Base-by-base conservation (phyloP, 1,140 invertebrate genomes). In the Drosophila guanche region DNA sequence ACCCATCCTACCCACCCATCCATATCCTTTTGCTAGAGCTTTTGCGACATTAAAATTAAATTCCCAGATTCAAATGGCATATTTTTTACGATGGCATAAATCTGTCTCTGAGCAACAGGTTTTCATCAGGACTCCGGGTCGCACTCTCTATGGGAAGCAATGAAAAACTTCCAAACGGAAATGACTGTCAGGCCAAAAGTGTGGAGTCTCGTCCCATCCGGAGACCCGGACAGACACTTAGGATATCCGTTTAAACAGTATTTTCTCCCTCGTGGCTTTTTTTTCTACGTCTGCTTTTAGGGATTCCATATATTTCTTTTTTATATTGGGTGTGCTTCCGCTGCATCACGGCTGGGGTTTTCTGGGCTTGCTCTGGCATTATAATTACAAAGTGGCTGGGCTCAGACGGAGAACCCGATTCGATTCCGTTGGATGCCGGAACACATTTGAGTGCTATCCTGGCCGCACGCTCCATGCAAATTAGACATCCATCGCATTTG, bases 31-130 rank as follows among this genome's bases (percentile, higher is more conserved):
- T 69, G 37, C 6, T 45, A 27, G 33, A 48, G 41, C 29, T 10
- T 56, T 23, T 42, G 46, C 42, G 59, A 58, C 56, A 76, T 77
- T 69, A 55, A 78, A 83, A 70, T 83, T 78, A 67, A 83, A 70
- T 83, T 70, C 54, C 54, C 58, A 79, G 42, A 78, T 84, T 67
- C 79, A 84, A 71, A 70, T 78, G 62, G 60, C 60, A 74, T 60
- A 66, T 83, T 83, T 83, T 83, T 84, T 76, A 83, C 65, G 75
- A 63, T 71, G 63, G 57, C 70, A 78, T 70, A 75, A 74, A 83
- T 75, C 70, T 72, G 69, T 66, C 37, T 48, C 50, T 50, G 37
- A 59, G 79, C 79, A 81, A 81, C 78, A 81, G 68, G 78, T 81
- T 47, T 45, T 22, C 67, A 55, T 65, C 66, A 50, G 43, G n/a